A percentile compares a stretch with the other conserved stretches of the same genome.
Conservation (phyloP, 2,113 vertebrate species). For the Glaucomys volans region DNA sequence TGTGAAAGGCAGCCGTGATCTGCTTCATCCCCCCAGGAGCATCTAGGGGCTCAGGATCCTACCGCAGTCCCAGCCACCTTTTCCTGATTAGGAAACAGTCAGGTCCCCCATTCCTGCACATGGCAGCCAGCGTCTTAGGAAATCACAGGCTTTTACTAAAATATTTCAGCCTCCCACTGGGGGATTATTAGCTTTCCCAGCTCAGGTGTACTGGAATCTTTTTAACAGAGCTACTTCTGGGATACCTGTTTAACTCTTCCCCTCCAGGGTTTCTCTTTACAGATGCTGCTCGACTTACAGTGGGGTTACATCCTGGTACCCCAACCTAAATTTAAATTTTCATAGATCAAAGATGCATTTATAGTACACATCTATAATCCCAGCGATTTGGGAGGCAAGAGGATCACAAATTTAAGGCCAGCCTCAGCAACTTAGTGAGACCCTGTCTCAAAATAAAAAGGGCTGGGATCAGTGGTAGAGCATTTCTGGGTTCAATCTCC, state of each 20-base stretch:
- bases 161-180: not conserved
- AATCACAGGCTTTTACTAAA: not conserved
- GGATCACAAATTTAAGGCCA: no score
- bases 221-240: not conserved
- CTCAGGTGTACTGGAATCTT: not conserved
- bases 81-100: not conserved
- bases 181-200: fast-evolving
- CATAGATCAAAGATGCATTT: not conserved
- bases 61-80: not conserved
- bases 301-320: not conserved
- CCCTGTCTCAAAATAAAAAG: no score
- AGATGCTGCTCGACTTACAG: no score
- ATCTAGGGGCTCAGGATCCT: not conserved
- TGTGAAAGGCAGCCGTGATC: not conserved
- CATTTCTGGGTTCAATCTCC: no score
- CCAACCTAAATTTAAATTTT: not conserved
- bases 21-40: not conserved
- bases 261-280: not conserved
- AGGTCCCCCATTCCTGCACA: not conserved
- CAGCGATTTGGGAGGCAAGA: no score
- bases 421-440: no score
- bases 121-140: not conserved
- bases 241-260: not conserved
- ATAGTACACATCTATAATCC: no score
- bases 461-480: no score